These are phyloP conservation scores for Spizella passerina DNA, from an alignment of 2,797 vertebrate species.

Conservation along the genomic window DNA sequence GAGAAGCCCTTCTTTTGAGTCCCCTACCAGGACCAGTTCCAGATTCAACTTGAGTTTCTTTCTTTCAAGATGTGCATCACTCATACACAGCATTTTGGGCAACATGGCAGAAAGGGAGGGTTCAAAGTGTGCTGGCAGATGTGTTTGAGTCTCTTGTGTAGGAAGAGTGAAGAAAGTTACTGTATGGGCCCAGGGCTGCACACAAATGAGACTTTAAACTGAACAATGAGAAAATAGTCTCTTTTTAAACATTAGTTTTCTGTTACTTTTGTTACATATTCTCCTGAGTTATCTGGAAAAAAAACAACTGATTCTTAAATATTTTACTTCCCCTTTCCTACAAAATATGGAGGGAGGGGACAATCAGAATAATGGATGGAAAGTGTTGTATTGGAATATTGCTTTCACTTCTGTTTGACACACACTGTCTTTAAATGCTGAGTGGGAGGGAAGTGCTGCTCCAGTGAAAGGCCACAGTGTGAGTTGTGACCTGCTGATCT, in stretches of 20 bases:
- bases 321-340: background rate
- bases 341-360: background rate
- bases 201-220: background rate
- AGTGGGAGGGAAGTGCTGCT: background rate
- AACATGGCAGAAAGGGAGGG: rapidly evolving
- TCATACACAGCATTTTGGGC: background rate
- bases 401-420: background rate
- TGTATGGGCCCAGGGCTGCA: background rate
- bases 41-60: rapidly evolving
- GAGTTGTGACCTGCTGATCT: background rate
- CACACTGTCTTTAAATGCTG: background rate
- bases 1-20: background rate
- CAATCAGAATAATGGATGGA: background rate
- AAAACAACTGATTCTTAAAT: background rate
- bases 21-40: background rate
- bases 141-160: background rate
- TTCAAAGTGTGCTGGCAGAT: background rate
- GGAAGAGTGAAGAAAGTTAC: background rate
- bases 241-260: background rate
- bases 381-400: background rate
- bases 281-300: background rate
- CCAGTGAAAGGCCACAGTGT: background rate
- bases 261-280: background rate
- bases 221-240: background rate
- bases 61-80: background rate